Conservation (phyloP, 2,888 invertebrate species). For the Aphidius colemani region DNA sequence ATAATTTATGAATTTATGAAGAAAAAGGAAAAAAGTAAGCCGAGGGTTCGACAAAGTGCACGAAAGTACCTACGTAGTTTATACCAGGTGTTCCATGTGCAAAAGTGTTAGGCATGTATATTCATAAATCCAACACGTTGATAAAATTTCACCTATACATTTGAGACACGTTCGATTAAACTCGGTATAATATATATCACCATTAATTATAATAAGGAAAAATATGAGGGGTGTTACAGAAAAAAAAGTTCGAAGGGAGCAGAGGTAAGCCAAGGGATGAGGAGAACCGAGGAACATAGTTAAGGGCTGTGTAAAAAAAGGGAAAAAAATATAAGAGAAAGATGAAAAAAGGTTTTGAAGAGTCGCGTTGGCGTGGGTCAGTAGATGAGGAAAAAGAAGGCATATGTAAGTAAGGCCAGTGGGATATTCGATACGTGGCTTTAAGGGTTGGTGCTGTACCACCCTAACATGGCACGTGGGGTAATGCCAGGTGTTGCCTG, state of each 20-base stretch:
- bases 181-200: not conserved
- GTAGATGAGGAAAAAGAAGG: constrained; percentile 37
- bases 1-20: not conserved
- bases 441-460: constrained; percentile 46
- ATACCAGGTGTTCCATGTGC: constrained; percentile 29
- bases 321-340: not conserved
- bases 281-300: too few species aligned
- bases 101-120: constrained; percentile 10
- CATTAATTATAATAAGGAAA: too few species aligned
- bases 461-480: constrained; percentile 51
- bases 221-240: not conserved
- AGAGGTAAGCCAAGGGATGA: too few species aligned
- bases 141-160: not conserved
- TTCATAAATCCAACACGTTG: too few species aligned
- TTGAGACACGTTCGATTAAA: constrained; percentile 9
- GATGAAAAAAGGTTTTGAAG: constrained; percentile 29
- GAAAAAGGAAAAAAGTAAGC: constrained; percentile 1
- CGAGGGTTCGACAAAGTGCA: constrained; percentile 18
- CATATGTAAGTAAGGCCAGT: constrained; percentile 40
- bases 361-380: constrained; percentile 48
- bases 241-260: not conserved
- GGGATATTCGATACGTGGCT: constrained; percentile 47
- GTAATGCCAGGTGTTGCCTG: constrained; percentile 39
- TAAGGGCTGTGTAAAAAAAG: too few species aligned
- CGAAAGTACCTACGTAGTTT: constrained; percentile 18